Evolutionary conservation across 2,113 vertebrate genomes (phyloP), one percentile per base, ranked within the genome.

Genomic region (Ciconia boyciana): DNA sequence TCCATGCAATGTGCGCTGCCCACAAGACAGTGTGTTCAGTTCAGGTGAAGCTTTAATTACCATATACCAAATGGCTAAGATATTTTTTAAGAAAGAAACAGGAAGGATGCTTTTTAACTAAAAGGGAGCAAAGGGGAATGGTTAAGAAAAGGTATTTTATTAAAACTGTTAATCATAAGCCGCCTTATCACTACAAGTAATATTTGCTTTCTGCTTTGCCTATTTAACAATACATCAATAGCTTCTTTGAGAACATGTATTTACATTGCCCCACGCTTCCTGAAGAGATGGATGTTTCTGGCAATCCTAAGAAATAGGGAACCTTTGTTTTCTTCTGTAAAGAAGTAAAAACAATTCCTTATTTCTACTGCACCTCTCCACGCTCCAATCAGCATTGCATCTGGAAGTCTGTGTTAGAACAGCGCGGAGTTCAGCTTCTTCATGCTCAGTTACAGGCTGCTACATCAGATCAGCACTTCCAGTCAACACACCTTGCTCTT

Each of bases 1-100:
- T 36, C 6, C 3, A 0, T 8, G 10, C n/a, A 18, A 25, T 0
- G 22, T 13, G 34, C 13, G 1, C 9, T 41, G 41, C 36, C 17
- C 3, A 2, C 9, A 24, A 25, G 39, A 41, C 4, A 16, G 5
- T 15, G 6, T 5, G 8, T 16, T n/a, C 32, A 2, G 18, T 49
- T 72, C 54, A 22, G 31, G 9, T 13, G 5, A 54, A 79, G 18
- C 61, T 74, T n/a, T 57, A 29, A 11, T 54, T 66, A 17, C 24
- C 15, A 4, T 8, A 0, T 6, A 52, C 55, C 54, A 11, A 84
- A 52, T 4, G 3, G 34, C 18, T 60, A 21, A 36, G 9, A 1
- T 57, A 5, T 7, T 74, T 65, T 70, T 58, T 19, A 31, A 18
- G 16, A 69, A 74, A 70, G 8, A 29, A 84, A 25, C 36, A 43